phyloP scores from a whole-genome alignment of 1,140 invertebrate species.

The Scaptodrosophila lebanonensis region DNA sequence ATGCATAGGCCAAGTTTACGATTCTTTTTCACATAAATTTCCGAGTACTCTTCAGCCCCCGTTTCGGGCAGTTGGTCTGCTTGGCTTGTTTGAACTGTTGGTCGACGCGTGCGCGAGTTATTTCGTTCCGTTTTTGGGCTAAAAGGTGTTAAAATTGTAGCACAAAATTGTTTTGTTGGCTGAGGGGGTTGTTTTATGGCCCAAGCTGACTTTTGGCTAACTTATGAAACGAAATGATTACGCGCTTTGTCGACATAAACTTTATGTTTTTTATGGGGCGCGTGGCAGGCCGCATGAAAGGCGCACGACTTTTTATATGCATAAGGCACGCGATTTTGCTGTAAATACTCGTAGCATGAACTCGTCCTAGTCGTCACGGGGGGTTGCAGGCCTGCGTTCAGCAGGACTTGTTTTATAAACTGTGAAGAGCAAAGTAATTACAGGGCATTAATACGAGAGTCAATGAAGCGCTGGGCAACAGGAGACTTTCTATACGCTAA shows the following conservation, averaged over 20 bases:
- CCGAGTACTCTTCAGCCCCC: no score
- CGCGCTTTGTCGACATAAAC: neutral
- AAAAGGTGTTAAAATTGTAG: constrained; percentile 1
- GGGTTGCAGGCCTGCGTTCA: no score
- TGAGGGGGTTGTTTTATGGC: neutral
- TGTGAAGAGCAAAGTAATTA: no score
- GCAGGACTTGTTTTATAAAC: no score
- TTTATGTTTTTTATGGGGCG: constrained; percentile 1
- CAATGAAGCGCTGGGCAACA: no score
- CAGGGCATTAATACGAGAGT: no score
- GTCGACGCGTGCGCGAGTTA: neutral
- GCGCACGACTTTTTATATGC: no score
- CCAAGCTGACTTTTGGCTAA: neutral
- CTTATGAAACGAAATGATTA: neutral
- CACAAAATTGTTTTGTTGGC: neutral
- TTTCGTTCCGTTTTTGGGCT: neutral
- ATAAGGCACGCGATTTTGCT: no score
- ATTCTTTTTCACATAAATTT: constrained; percentile 1
- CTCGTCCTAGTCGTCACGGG: no score
- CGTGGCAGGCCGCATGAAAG: neutral
- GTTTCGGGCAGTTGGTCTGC: no score
- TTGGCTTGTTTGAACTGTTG: neutral
- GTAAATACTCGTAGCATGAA: no score
- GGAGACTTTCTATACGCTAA: no score
- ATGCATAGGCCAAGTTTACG: neutral